Evolutionary conservation across 1,140 invertebrate genomes (phyloP), one percentile per base, ranked within the genome.

Genomic region (Eupristina koningsbergeri): DNA sequence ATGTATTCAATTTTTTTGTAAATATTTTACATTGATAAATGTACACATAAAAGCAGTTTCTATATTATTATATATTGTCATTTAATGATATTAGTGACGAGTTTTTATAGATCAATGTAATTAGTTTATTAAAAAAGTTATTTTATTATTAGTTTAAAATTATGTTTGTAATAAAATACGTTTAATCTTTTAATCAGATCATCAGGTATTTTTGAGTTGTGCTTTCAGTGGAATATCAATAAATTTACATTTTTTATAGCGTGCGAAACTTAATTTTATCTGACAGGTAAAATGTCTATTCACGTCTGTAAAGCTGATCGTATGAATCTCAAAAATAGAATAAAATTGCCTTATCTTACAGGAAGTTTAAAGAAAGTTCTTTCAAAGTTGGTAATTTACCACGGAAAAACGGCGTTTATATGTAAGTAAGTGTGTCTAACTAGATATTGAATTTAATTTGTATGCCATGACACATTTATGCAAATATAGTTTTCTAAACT

Each of bases 201-300:
- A 45, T 45, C 5, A 45, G 5, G 5, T 7, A 11, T 45, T 1
- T 5, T 50, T 26, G 7, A 74, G 41, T 74, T 22, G n/a, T 74
- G 50, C n/a, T 29, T 29, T 17, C 45, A 0, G 2, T 31, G 22
- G 22, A 74, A 45, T n/a, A 31, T 22, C 26, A 17, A 61, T 58
- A 58, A 80, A 80, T 69, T 80, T 15, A 47, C 41, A 31, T 50
- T 9, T 26, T 80, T 80, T 53, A 69, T 15, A 29, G 17, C 3
- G 31, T 80, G 45, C 9, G 29, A 69, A 80, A 50, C 45, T 50
- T 41, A 50, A 36, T 69, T 64, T 53, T 11, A 26, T 13, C 31
- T 22, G 1, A 34, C 29, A 41, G n/a, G 22, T 71, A 26, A n/a
- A 71, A 1, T 7, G 7, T n/a, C 29, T 7, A 3, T 8, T 26